phyloP scores from a whole-genome alignment of 1,140 invertebrate genomes.

The Amphibalanus amphitrite region DNA sequence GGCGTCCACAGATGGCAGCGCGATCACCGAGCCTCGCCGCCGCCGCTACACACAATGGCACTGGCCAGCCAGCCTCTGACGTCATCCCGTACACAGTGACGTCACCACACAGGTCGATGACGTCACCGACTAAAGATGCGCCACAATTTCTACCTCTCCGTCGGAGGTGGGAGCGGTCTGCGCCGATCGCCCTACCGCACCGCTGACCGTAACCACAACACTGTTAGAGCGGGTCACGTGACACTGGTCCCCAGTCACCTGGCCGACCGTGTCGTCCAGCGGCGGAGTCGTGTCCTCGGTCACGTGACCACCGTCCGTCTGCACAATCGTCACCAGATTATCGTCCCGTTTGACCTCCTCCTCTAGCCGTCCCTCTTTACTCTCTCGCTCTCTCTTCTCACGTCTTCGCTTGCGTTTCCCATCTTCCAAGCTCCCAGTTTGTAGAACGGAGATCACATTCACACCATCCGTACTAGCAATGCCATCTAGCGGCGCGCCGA shows the following conservation, averaged over 20 bases:
- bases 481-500: constrained; percentile 1
- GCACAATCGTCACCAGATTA: neutral
- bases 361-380: neutral
- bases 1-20: too few relatives aligned
- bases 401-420: neutral
- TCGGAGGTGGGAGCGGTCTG: neutral
- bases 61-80: neutral
- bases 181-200: neutral
- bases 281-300: neutral
- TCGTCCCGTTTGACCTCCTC: neutral
- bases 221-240: neutral
- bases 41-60: neutral
- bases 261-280: too few relatives aligned
- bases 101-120: neutral
- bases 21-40: too few relatives aligned
- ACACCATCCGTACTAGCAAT: neutral
- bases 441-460: neutral
- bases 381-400: neutral
- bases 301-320: neutral
- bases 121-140: neutral
- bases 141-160: neutral
- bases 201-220: neutral
- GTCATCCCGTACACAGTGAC: neutral
- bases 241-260: neutral
- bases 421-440: neutral